Evolutionary conservation across 2,888 invertebrate species (phyloP), one percentile per base, ranked within the genome.

Genomic region (Drosophila maculinotata): DNA sequence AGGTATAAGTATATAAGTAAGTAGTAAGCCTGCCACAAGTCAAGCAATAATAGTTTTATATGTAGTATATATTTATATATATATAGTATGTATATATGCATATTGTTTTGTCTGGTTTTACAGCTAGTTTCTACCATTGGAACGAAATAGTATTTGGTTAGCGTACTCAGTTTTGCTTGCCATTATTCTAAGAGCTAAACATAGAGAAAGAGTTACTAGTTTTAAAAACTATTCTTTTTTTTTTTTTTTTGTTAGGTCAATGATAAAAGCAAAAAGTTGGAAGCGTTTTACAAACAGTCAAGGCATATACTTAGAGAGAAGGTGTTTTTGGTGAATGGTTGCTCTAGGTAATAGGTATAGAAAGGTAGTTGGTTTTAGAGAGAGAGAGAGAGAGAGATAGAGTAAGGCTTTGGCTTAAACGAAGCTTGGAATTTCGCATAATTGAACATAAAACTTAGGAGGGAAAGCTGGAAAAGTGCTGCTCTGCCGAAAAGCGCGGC

Each of bases 81-180:
- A 35, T 51, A 35, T 57, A 30, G n/a, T 47, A 42, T n/a, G n/a
- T n/a, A n/a, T 56, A 30, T 59, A 42, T 38, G 44, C 20, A 35
- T 52, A 48, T 67, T 52, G 33, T 69, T 20, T 62, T 52, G 45
- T 77, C 53, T 56, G 66, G 72, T 76, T 64, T 81, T 78, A 79
- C 74, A 82, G 62, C 79, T 79, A 79, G 53, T 60, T 76, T 59
- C 82, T 82, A 79, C 82, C 60, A 45, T 69, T 69, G 39, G 60
- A 74, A 59, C 60, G 49, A 69, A 73, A 62, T 65, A 72, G 49
- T 63, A 51, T 60, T 62, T 53, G 60, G 52, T 72, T 80, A 79
- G 81, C 81, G 78, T 69, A 72, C 69, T 78, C 72, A 69, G 57
- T 72, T 81, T 59, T 81, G 76, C 62, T 78, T 70, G 69, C 48